Evolutionary conservation across 2,113 vertebrate species (phyloP).

Genomic region (Mixornis gularis): DNA sequence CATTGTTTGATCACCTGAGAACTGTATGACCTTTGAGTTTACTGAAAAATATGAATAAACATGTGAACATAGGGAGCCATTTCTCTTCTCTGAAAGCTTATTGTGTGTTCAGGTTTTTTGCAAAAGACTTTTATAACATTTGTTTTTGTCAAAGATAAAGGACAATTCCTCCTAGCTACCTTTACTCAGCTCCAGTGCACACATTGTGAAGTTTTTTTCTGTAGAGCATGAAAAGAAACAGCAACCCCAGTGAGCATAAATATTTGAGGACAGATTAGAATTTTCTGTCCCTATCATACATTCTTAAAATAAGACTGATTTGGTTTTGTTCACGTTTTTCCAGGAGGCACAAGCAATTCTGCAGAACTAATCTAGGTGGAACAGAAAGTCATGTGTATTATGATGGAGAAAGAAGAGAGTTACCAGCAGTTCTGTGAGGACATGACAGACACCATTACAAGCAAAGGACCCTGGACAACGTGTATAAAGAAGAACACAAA

Average conservation of each 20-base stretch:
- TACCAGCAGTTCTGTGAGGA: not conserved
- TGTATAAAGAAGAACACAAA: not conserved
- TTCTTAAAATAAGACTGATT: not conserved
- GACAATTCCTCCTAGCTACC: not conserved
- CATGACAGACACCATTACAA: not conserved
- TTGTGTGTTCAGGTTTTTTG: conserved; percentile 25
- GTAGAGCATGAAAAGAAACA: not conserved
- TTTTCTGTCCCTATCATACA: not conserved
- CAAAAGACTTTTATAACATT: not conserved
- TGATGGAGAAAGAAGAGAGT: not conserved
- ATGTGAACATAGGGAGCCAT: not conserved
- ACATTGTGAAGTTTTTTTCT: not conserved
- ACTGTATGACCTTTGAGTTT: conserved; percentile 14
- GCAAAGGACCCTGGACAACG: not conserved
- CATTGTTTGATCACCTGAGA: conserved; percentile 34
- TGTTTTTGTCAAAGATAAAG: conserved; percentile 21
- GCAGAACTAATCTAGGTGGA: not conserved
- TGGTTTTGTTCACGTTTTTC: not conserved
- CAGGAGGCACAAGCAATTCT: not conserved
- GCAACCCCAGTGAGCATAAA: not conserved
- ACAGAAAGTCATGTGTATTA: not conserved
- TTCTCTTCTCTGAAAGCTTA: conserved; percentile 33
- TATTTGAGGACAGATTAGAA: not conserved
- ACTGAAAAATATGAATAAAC: conserved; percentile 26
- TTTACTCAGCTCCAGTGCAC: not conserved